phyloP scores from a whole-genome alignment of 2,797 vertebrate species.

The Sciurus vulgaris region DNA sequence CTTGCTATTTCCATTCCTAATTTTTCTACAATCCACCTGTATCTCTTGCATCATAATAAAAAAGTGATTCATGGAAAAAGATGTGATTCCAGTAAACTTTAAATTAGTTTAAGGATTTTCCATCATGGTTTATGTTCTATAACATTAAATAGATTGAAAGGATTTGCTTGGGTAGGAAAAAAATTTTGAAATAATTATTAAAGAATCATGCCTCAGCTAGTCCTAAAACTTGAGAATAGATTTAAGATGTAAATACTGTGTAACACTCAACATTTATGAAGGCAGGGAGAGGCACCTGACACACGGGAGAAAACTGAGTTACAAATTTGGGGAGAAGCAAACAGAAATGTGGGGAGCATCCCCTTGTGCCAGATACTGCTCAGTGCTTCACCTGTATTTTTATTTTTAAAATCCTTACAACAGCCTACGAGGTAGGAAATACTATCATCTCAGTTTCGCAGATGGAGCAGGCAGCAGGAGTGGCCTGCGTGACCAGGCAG shows the following conservation, averaged over 20 bases:
- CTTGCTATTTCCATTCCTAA: not conserved
- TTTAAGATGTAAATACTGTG: not conserved
- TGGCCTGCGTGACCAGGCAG: accelerated
- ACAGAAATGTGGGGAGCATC: accelerated
- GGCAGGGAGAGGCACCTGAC: accelerated
- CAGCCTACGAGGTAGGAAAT: accelerated
- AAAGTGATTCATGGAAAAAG: not conserved
- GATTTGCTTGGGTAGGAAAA: not conserved
- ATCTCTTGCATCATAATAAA: not conserved
- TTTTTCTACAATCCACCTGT: not conserved
- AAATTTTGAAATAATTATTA: not conserved
- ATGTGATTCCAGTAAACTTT: not conserved
- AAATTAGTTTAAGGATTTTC: not conserved
- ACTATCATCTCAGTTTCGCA: not conserved
- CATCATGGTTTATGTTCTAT: not conserved
- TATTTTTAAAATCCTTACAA: not conserved
- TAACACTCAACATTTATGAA: not conserved
- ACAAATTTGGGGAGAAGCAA: not conserved
- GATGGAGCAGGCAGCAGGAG: not conserved
- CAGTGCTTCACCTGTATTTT: accelerated
- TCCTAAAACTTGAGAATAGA: not conserved
- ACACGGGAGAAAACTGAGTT: not conserved
- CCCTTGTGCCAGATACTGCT: accelerated
- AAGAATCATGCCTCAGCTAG: not conserved
- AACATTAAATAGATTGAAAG: not conserved